Conservation (phyloP, 2,113 vertebrate species). For the Nansenia antarctica region DNA sequence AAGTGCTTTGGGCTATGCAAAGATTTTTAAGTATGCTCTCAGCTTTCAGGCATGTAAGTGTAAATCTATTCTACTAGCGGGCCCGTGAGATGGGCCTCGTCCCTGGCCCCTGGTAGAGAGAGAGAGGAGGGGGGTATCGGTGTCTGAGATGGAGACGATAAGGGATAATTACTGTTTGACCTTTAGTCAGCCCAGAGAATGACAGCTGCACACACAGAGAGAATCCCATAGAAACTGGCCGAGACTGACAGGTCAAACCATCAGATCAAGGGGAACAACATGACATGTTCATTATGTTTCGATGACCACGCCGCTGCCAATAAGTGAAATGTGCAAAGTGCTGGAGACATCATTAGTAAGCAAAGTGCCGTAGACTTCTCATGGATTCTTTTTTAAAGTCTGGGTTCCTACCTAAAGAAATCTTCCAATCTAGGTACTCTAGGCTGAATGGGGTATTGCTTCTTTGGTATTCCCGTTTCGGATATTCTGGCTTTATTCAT, state of each 20-base stretch:
- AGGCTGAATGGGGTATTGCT: neutral
- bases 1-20: too few species aligned
- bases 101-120: constrained; percentile 22
- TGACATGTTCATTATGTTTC: too few species aligned
- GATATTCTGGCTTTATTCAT: constrained; percentile 16
- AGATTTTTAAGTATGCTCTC: too few species aligned
- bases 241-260: too few species aligned
- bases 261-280: too few species aligned
- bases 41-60: too few species aligned
- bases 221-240: too few species aligned
- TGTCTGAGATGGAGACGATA: constrained; percentile 42
- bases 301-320: too few species aligned
- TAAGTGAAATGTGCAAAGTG: neutral
- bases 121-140: constrained; percentile 24
- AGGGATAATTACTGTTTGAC: constrained; percentile 54
- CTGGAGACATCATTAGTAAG: neutral
- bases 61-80: neutral
- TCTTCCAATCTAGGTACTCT: constrained; percentile 15
- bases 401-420: neutral
- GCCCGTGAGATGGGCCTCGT: neutral
- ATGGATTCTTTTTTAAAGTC: neutral
- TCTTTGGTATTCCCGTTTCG: constrained; percentile 28
- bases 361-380: neutral
- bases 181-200: constrained; percentile 33
- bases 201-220: too few species aligned